Evolutionary conservation across 2,797 vertebrate species (phyloP), one percentile per base, ranked within the genome.

Genomic region (Myotis pilosus): DNA sequence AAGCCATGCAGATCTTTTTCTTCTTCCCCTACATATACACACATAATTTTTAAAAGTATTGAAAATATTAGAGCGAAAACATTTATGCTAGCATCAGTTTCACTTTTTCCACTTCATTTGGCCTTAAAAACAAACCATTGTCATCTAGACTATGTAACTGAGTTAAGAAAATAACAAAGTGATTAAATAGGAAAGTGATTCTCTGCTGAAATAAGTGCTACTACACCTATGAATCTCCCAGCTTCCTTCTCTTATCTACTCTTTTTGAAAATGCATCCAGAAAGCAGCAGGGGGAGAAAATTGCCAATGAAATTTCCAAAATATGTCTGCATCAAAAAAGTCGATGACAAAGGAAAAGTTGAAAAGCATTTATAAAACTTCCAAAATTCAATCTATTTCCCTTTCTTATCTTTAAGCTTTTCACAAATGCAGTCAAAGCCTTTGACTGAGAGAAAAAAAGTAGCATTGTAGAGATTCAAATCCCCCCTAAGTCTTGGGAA

Each of bases 281-380:
- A 95, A 97, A 97, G 91, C 87, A 96, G 92, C 96, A 87, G 49
- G 74, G 28, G 60, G 53, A 95, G 47, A 96, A 97, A 96, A 97
- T 55, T 2, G 0, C 41, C 96, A 96, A 66, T 87, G 93, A 96
- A 53, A 94, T 97, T 97, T 62, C 94, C 76, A 71, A 96, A 97
- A 94, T 8, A 51, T 84, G 96, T 92, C 93, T 1, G 6, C 94
- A 95, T 92, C 78, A 91, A 96, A 96, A 96, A 97, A 97, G 68
- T 93, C 94, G 95, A 94, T 94, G 85, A 90, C 23, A 92, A 91
- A 64, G 75, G 69, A 91, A 92, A 96, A 92, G 87, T 92, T 94
- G 57, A 28, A 44, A 89, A 96, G 57, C 87, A 94, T 89, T 96
- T 92, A 95, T 92, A 66, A 96, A 95, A 96, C 80, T 92, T 74